Evolutionary conservation across 2,113 vertebrate genomes (phyloP), one percentile per base, ranked within the genome.

Genomic region (Prionailurus bengalensis): DNA sequence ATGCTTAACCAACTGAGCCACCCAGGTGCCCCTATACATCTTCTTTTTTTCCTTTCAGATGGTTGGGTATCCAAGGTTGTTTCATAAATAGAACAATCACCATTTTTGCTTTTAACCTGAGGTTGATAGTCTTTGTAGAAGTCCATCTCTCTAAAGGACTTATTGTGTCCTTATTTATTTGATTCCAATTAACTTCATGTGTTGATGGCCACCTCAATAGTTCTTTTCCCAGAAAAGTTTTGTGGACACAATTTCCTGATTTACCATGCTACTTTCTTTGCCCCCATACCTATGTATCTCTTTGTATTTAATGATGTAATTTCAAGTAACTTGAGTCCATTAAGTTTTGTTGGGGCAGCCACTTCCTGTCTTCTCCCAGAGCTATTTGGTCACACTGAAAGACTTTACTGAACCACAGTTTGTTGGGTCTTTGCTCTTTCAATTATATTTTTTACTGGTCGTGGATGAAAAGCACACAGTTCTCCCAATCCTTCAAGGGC

Each of bases 391-490:
- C 45, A 25, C n/a, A 17, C 1, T 89, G 27, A 29, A 45, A 91
- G n/a, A 31, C 65, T 89, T 87, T 42, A 7, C 23, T 27, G 68
- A 78, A 23, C 0, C 36, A 29, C 3, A 48, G 16, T 36, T 13
- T 23, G 13, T 76, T 79, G 14, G 29, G 11, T 13, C 4, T 42
- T 61, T 23, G 27, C 7, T 42, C 19, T 89, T 88, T 90, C 33
- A 85, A 2, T 84, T 94, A 93, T 93, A 76, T 90, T 51, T 70
- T 79, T 89, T 17, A 42, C 27, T 81, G n/a, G 48, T 79, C 91
- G 94, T 86, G 68, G 21, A 55, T 90, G 68, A 81, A 66, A 86
- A 82, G 33, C 17, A 70, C 12, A 74, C 15, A 68, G n/a, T 80
- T 81, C 58, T 66, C 73, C 33, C 5, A 27, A 51, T 27, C 16